phyloP scores from a whole-genome alignment of 2,888 invertebrate species.

The Hyalella azteca region DNA sequence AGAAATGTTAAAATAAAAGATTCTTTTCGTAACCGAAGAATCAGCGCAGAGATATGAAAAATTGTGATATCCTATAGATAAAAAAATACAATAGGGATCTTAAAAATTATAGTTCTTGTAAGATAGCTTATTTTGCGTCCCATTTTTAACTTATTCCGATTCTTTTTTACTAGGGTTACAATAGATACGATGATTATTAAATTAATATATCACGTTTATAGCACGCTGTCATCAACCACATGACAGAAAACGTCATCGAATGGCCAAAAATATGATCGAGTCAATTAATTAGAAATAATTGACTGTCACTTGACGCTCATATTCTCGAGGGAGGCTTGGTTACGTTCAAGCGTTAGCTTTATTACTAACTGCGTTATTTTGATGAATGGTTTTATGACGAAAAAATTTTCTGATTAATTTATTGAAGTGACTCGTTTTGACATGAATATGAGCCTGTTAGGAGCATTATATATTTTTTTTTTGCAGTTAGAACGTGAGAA shows the following conservation, averaged over 20 bases:
- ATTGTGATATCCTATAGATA: not conserved
- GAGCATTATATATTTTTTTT: no score
- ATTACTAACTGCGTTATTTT: no score
- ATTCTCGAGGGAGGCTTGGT: no score
- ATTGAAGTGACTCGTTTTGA: no score
- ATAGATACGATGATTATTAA: no score
- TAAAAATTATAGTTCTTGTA: not conserved
- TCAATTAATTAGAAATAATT: not conserved
- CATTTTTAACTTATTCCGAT: not conserved
- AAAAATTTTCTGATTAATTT: no score
- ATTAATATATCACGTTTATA: not conserved
- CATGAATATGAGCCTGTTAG: no score
- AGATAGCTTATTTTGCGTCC: not conserved
- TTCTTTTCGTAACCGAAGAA: not conserved
- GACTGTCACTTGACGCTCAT: no score
- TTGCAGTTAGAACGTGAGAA: no score
- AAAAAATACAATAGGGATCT: not conserved
- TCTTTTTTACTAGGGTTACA: no score
- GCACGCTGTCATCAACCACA: not conserved
- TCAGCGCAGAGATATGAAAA: not conserved
- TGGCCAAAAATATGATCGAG: not conserved
- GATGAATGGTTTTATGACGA: no score
- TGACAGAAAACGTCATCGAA: not conserved
- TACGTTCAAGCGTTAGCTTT: no score
- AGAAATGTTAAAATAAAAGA: not conserved